A percentile compares a stretch with the other conserved stretches of the same genome.
Conservation (phyloP, 2,113 vertebrate species). For the Lepisosteus oculatus region DNA sequence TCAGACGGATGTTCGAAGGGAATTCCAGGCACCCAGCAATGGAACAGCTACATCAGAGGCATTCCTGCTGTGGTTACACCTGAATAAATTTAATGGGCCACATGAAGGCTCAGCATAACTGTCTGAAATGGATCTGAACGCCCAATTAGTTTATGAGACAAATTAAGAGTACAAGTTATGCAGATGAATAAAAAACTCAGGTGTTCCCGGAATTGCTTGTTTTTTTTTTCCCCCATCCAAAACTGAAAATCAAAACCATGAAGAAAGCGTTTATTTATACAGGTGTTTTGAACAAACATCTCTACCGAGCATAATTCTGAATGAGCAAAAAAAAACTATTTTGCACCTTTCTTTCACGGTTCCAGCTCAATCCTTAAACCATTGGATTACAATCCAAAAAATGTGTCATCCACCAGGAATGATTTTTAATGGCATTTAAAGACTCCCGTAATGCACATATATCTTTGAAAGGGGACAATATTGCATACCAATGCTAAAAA, state of each 20-base stretch:
- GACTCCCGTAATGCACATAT: slow-evolving; percentile 5
- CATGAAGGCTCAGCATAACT: slow-evolving; percentile 42
- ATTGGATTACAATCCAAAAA: neutral
- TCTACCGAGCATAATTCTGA: slow-evolving; percentile 25
- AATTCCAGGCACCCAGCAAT: slow-evolving; percentile 48
- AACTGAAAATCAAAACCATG: slow-evolving; percentile 27
- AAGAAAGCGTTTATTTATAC: slow-evolving; percentile 10
- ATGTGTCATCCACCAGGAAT: neutral
- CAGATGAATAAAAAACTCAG: slow-evolving; percentile 42
- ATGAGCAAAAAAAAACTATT: slow-evolving; percentile 10
- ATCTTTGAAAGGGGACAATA: neutral
- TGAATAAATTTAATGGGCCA: slow-evolving; percentile 50
- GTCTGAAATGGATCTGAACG: slow-evolving; percentile 35
- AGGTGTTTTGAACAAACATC: slow-evolving; percentile 13
- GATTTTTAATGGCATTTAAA: neutral
- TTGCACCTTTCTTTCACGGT: neutral
- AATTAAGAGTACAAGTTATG: slow-evolving; percentile 1
- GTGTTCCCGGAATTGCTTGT: slow-evolving; percentile 39
- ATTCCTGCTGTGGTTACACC: slow-evolving; percentile 49
- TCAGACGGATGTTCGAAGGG: no score
- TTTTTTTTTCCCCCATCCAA: slow-evolving; percentile 45
- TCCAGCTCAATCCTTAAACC: neutral
- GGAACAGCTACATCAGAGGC: slow-evolving; percentile 49
- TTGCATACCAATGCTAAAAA: no score
- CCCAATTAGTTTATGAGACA: slow-evolving; percentile 3